Base-by-base conservation (phyloP, 1,140 invertebrate species). In the Magallana gigas region DNA sequence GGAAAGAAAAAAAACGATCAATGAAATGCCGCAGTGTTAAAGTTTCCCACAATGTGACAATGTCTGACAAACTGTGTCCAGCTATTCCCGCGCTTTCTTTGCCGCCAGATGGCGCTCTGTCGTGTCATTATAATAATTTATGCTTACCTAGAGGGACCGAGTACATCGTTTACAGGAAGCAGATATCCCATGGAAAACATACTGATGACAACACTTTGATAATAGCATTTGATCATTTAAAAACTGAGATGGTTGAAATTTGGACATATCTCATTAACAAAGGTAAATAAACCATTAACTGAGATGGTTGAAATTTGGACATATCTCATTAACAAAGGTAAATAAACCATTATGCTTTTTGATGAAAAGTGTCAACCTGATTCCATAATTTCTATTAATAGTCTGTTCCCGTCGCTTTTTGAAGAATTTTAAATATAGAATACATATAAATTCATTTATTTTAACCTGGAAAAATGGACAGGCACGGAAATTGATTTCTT, bases 181-280 rank as follows among this genome's bases (percentile, higher is more conserved):
- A 57, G 11, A 57, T 57, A 57, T 9, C 9, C 11, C 36, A 48
- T 48, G 36, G 36, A 48, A 48, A 4, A 4, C 1, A 48, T 48
- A 48, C 36, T 4, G 8, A n/a, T 23, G 23, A 76, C 29, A 29
- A 76, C 29, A 76, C 23, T 29, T 18, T 83, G 9, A 56, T 83
- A 18, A 83, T 83, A 57, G 81, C 81, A 83, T 83, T 83, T 83
- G 81, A 83, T 58, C 8, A 83, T 16, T 48, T 83, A 8, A 58
- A 57, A 18, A 57, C 48, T 8, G 18, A 58, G 14, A 56, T 58
- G 81, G 81, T 83, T 8, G 81, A 83, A 58, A 58, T 58, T n/a
- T 83, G 81, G 81, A 83, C 9, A 57, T 83, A 57, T 83, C 9
- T 83, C n/a, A 16, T 58, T 8, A n/a, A 57, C 48, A 83, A 83